Evolutionary conservation across 2,888 invertebrate species (phyloP), one percentile per base, ranked within the genome.

Genomic region (Leucozona laternaria): DNA sequence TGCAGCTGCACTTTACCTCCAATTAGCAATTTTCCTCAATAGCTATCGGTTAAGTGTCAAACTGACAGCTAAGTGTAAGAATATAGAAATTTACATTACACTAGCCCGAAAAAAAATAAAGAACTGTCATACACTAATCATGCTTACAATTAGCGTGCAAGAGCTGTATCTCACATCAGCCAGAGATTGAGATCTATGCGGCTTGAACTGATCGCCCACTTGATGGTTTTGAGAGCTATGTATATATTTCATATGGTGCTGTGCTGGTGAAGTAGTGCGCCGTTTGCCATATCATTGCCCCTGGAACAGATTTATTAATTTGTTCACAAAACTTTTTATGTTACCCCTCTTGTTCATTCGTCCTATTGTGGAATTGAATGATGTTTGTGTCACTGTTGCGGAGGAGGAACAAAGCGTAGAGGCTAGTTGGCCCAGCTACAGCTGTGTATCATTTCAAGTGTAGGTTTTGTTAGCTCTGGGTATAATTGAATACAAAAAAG

Each of bases 301-400:
- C 79, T 76, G 84, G 71, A 71, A 43, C 48, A 55, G 80, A 85
- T 80, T 85, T 76, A 80, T 80, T 85, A 79, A 58, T 84, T 79
- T 84, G 79, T 75, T 83, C 62, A 79, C 50, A 57, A 45, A 73
- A 43, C 57, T 75, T 70, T 68, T 43, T 78, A 34, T 68, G 53
- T 62, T 83, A 45, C 53, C 57, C 68, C 22, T 15, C 13, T 13
- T 43, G n/a, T 62, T 43, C 15, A 34, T 40, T 72, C 79, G 62
- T 64, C 75, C 57, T 70, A 84, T 79, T 80, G 80, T 80, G 72
- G 66, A 80, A 85, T 77, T 85, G 84, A 85, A 85, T 72, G 84
- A 71, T 84, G 79, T 55, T 45, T 75, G 50, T 17, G 25, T 55
- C 37, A 71, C 40, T 43, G 22, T 17, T 58, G 79, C 31, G 80